Conservation (phyloP, 2,113 vertebrate genomes). For the Cygnus atratus region DNA sequence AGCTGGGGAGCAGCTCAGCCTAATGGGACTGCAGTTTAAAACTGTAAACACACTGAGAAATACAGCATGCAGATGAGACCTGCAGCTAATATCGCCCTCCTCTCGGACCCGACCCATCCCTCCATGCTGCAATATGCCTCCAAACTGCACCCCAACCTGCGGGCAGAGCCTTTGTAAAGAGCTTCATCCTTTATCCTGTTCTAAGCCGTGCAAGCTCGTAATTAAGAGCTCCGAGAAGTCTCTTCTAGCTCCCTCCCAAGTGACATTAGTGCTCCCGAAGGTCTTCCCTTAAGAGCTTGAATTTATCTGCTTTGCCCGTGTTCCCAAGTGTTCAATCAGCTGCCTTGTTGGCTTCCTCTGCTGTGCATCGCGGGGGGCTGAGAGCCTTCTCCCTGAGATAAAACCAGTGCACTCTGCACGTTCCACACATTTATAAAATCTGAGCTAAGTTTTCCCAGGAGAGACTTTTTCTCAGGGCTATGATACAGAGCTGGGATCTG, state of each 20-base stretch:
- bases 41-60: background rate
- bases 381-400: background rate
- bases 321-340: conserved; percentile 35
- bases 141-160: rapidly evolving
- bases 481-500: background rate
- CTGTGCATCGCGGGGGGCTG: rapidly evolving
- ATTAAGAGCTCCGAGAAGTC: conserved; percentile 8
- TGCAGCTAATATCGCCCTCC: background rate
- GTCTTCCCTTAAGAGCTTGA: background rate
- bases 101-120: background rate
- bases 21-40: background rate
- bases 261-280: background rate
- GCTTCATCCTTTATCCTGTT: background rate
- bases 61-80: background rate
- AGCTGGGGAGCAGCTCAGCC: conserved; percentile 1
- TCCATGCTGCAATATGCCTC: rapidly evolving
- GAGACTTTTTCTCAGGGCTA: background rate
- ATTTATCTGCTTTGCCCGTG: conserved; percentile 18
- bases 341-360: background rate
- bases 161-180: background rate
- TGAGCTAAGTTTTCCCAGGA: background rate
- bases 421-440: background rate
- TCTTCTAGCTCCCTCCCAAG: background rate
- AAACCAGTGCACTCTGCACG: background rate
- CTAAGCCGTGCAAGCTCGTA: background rate